These are phyloP conservation scores for Capitella teleta DNA, from an alignment of 1,140 invertebrate species.

Conservation along the genomic window DNA sequence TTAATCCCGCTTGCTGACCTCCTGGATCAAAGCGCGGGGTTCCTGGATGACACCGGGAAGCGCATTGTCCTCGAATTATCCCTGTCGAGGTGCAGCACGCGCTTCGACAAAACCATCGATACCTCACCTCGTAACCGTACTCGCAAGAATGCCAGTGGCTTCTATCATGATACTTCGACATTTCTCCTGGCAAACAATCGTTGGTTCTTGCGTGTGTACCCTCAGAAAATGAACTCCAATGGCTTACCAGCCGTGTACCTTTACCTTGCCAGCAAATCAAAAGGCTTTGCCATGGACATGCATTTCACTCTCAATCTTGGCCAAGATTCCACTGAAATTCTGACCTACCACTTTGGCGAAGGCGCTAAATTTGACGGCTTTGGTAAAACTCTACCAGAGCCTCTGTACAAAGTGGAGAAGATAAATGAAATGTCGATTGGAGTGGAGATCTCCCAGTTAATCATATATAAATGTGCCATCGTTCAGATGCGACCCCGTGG, in stretches of 20 bases:
- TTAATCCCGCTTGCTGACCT: conserved; percentile 9
- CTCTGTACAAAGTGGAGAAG: conserved; percentile 8
- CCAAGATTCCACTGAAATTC: conserved; percentile 10
- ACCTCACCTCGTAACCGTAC: conserved; percentile 3
- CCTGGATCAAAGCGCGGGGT: conserved; percentile 5
- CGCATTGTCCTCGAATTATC: conserved; percentile 5
- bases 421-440: conserved; percentile 5
- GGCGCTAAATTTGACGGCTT: conserved; percentile 13
- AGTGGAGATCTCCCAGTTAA: conserved; percentile 5
- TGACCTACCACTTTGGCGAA: conserved; percentile 11
- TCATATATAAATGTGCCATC: conserved; percentile 6
- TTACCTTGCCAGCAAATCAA: conserved; percentile 7
- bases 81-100: conserved; percentile 4
- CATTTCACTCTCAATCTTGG: conserved; percentile 9
- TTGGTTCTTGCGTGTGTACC: conserved; percentile 12
- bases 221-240: conserved; percentile 9
- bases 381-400: conserved; percentile 11
- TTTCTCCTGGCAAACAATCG: conserved; percentile 10
- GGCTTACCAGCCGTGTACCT: conserved; percentile 12
- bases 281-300: conserved; percentile 4
- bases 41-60: conserved; percentile 9
- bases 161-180: conserved; percentile 9
- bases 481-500: neutral
- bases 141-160: conserved; percentile 13
- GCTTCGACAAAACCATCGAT: conserved; percentile 10